Percentiles rank a stretch among this genome's conserved stretches.
Evolutionary conservation across 2,113 vertebrate genomes (phyloP).

Genomic region (Syngnathus typhle): DNA sequence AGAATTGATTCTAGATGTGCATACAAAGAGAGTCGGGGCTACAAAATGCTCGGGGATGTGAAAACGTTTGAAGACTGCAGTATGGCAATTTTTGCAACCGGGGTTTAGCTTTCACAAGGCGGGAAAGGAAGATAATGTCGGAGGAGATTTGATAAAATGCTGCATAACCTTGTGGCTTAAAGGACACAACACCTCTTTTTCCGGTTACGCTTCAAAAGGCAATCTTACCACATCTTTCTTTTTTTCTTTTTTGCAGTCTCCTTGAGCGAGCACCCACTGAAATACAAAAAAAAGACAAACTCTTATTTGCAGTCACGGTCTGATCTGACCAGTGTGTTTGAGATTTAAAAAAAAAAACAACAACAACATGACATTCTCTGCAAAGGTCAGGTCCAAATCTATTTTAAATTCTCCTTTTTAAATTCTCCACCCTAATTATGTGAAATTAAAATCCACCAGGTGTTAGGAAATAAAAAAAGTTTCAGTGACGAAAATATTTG

Average conservation of each 20-base stretch:
- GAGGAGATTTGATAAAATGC: constrained; percentile 53
- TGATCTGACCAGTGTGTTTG: neutral
- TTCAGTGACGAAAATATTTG: neutral
- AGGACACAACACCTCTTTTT: constrained; percentile 41
- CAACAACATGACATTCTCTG: neutral
- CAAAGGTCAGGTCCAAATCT: neutral
- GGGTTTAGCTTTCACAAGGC: constrained; percentile 40
- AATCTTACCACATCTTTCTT: constrained; percentile 25
- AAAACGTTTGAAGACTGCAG: constrained; percentile 52
- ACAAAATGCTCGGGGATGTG: constrained; percentile 41
- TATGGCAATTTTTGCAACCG: constrained; percentile 32
- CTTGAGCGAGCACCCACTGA: constrained; percentile 31
- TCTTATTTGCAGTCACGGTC: neutral
- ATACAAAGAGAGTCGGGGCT: constrained; percentile 44
- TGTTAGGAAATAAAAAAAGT: neutral
- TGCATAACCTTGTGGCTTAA: constrained; percentile 52
- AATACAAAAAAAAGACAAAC: neutral
- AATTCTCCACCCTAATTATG: neutral
- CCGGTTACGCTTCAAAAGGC: constrained; percentile 37
- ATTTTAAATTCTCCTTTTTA: neutral
- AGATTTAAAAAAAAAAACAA: neutral
- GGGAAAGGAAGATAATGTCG: constrained; percentile 52
- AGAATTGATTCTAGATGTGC: constrained; percentile 51
- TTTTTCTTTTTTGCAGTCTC: constrained; percentile 30
- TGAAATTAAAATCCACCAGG: neutral